These are phyloP conservation scores for Mesembrinibis cayennensis DNA, from an alignment of 2,113 vertebrate species.

Conservation along the genomic window DNA sequence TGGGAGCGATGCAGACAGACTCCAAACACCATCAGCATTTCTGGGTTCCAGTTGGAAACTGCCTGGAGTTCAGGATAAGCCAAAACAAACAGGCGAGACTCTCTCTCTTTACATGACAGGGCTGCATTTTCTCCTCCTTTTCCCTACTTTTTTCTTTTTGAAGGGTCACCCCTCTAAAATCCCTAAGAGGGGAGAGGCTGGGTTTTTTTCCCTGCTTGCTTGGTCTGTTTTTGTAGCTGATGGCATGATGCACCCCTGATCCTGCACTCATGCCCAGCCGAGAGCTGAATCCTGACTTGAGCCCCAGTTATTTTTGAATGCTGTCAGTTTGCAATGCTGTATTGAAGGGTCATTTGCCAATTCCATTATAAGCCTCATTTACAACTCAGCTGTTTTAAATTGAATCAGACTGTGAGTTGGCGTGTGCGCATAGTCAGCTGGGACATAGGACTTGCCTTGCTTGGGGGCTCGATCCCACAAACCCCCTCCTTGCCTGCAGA, in stretches of 20 bases:
- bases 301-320: background rate
- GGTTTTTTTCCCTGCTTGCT: background rate
- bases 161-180: background rate
- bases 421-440: background rate
- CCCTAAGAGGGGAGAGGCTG: background rate
- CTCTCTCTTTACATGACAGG: background rate
- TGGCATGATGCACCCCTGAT: background rate
- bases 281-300: background rate
- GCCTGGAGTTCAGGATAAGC: background rate
- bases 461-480: background rate
- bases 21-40: conserved; percentile 55
- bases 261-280: accelerated
- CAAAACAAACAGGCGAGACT: background rate
- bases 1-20: conserved; percentile 12
- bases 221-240: background rate
- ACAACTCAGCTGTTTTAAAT: conserved; percentile 55
- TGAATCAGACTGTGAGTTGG: background rate
- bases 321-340: background rate
- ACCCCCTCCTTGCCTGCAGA: background rate
- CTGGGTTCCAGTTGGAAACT: conserved; percentile 48
- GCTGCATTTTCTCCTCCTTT: background rate
- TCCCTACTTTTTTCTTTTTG: background rate
- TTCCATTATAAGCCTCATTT: conserved; percentile 60
- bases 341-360: conserved; percentile 34
- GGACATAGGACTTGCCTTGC: background rate